Base-by-base conservation (phyloP, 2,888 invertebrate genomes). In the Drosophila pseudotakahashii region DNA sequence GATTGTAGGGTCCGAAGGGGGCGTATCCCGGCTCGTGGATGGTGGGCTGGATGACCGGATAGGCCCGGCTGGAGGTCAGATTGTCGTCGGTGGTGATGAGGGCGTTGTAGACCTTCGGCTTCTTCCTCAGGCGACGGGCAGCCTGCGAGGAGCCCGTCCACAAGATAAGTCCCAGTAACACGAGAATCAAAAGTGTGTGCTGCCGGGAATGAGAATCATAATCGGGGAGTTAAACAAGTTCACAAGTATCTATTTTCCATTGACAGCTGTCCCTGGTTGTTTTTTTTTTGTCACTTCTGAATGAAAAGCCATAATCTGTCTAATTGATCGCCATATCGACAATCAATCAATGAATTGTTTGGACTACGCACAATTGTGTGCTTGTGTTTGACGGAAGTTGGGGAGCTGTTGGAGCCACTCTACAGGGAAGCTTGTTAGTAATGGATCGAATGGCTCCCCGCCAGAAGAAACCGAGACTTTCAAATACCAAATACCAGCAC, bases 21-120 rank as follows among this genome's bases (percentile, higher is more conserved):
- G 89, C 91, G 75, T 94, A 93, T 5, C 94, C 93, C 0, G 94
- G 93, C 70, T 95, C 94, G 68, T 95, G 95, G 44, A 95, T 91
- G 10, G 95, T 94, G 7, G 95, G 95, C 80, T 96, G 95, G 77
- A 95, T 94, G 45, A 96, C 94, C 0, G 96, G 96, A 90, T 94
- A 95, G 0, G 96, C 95, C 67, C 95, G 94, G 81, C 96, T 96
- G 1, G 96, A 95, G 55, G 95, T 94, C 58, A 96, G 91, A 90
- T 95, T 95, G 89, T 96, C 96, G 88, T 95, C 95, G 6, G 96
- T 95, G 3, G 95, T 96, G 89, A 96, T 95, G 61, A 96, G 93
- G 0, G 96, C 96, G 90, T 96, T 96, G 93, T 96, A 96, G 36
- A 96, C 95, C 90, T 95, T 95, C 0, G 96, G 96, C 1, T 95